These are phyloP conservation scores for Tribolium freemani DNA, from an alignment of 2,888 invertebrate species.

Conservation along the genomic window DNA sequence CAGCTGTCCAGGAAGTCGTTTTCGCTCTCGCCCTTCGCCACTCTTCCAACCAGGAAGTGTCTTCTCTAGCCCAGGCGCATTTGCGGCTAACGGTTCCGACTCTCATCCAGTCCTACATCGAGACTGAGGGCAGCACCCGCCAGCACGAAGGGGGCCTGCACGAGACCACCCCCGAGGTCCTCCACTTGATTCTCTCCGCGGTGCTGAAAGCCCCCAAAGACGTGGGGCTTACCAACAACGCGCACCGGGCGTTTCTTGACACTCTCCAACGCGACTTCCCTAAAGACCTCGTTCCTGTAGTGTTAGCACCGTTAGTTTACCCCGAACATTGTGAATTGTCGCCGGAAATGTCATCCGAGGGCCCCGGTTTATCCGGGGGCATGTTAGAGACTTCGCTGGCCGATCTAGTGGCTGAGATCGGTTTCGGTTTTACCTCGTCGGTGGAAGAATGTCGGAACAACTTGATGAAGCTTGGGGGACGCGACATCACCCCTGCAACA, in stretches of 20 bases:
- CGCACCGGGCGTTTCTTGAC: slow-evolving; percentile 84
- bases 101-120: slow-evolving; percentile 88
- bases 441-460: slow-evolving; percentile 91
- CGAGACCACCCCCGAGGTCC: slow-evolving; percentile 91
- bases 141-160: slow-evolving; percentile 86
- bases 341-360: slow-evolving; percentile 75
- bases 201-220: slow-evolving; percentile 75
- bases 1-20: slow-evolving; percentile 91
- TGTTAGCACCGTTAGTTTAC: slow-evolving; percentile 90
- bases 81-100: slow-evolving; percentile 87
- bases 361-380: slow-evolving; percentile 70
- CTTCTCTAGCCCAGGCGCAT: slow-evolving; percentile 81
- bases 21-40: slow-evolving; percentile 88
- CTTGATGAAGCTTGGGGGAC: slow-evolving; percentile 83
- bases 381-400: slow-evolving; percentile 84
- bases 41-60: slow-evolving; percentile 83
- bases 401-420: slow-evolving; percentile 89
- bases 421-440: slow-evolving; percentile 88
- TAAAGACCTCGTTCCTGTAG: slow-evolving; percentile 88
- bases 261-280: slow-evolving; percentile 90
- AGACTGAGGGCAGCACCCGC: slow-evolving; percentile 81
- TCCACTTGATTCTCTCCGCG: slow-evolving; percentile 83
- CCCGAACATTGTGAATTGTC: slow-evolving; percentile 81
- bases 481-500: slow-evolving; percentile 85
- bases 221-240: slow-evolving; percentile 78